Percentiles rank a stretch among this genome's conserved stretches.
Evolutionary conservation across 2,113 vertebrate species (phyloP).

Genomic region (Mixornis gularis): DNA sequence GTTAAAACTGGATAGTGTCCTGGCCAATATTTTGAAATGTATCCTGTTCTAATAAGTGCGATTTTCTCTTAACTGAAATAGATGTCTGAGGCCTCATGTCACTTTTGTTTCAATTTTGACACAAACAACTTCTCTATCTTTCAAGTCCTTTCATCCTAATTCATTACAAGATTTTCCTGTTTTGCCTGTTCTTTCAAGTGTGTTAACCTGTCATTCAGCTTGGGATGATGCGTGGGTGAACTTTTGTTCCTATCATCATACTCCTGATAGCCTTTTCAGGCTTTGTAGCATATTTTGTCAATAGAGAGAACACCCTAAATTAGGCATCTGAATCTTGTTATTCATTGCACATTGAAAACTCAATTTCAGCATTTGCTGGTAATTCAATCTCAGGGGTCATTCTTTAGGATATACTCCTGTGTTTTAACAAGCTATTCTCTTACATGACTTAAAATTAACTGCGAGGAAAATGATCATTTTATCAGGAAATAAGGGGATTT

Average conservation of each 20-base stretch:
- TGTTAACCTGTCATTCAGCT: background rate
- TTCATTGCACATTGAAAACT: background rate
- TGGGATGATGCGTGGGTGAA: background rate
- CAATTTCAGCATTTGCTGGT: background rate
- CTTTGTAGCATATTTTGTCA: background rate
- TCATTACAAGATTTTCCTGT: conserved; percentile 45
- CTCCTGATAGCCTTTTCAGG: background rate
- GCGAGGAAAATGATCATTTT: background rate
- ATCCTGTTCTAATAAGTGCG: background rate
- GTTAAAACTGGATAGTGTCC: background rate
- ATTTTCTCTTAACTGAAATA: background rate
- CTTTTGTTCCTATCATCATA: background rate
- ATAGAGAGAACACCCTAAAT: background rate
- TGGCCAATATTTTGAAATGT: background rate
- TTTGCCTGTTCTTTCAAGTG: conserved; percentile 25
- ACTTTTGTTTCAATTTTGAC: background rate
- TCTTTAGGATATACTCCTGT: background rate
- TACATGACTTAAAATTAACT: background rate
- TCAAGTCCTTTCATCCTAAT: conserved; percentile 41
- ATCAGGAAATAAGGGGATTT: background rate
- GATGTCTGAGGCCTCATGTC: background rate
- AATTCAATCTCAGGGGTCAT: background rate
- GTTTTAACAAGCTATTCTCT: background rate
- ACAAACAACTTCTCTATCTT: background rate
- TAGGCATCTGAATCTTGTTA: background rate